Percentiles rank a stretch among this genome's conserved stretches.
These are phyloP conservation scores for Cyrtorhinus lividipennis DNA, from an alignment of 1,140 invertebrate species.

Conservation along the genomic window DNA sequence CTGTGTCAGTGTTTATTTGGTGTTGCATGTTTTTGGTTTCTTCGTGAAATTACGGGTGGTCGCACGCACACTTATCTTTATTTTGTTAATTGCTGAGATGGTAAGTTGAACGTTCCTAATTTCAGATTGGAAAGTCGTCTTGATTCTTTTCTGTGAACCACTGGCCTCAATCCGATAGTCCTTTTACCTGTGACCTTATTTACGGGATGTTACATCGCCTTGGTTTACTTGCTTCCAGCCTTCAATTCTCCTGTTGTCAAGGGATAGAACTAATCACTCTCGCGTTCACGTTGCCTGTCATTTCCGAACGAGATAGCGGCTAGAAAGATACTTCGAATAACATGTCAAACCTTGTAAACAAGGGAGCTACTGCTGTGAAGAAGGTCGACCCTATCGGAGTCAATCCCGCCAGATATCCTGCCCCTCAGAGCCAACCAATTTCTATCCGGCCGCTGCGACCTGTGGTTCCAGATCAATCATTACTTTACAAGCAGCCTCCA, in stretches of 20 bases:
- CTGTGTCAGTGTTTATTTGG: no score
- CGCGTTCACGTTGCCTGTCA: background rate
- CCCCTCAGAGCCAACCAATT: background rate
- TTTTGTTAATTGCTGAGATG: no score
- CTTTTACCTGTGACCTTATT: background rate
- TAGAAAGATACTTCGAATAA: background rate
- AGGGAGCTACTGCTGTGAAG: conserved; percentile 19
- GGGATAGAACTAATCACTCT: background rate
- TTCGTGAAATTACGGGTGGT: no score
- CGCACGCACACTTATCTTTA: no score
- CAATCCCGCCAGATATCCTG: conserved; percentile 2
- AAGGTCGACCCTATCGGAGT: conserved; percentile 16
- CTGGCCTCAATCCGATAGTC: no score
- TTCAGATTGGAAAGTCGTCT: no score
- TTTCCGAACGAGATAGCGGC: background rate
- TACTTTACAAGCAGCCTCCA: conserved; percentile 7
- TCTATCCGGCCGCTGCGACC: background rate
- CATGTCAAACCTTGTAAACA: conserved; percentile 21
- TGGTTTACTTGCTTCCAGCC: conserved; percentile 1
- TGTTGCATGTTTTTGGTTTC: no score
- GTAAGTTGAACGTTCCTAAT: no score
- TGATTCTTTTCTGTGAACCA: no score
- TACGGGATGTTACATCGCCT: background rate
- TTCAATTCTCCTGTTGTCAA: background rate
- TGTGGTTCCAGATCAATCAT: background rate